Conservation (phyloP, 2,888 invertebrate genomes). For the Thumatha senex region DNA sequence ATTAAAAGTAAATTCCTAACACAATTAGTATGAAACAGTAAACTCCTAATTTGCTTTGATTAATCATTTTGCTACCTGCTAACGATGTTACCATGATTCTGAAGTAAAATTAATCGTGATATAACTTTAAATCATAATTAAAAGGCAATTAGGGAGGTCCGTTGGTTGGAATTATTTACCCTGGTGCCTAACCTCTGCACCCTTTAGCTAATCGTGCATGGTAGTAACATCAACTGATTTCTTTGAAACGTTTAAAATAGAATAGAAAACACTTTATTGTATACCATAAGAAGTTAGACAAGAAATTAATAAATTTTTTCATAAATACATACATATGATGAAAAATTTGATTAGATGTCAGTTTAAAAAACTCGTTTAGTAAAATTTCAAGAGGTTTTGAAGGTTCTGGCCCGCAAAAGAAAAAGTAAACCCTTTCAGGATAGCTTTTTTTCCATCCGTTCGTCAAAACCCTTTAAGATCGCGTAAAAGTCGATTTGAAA, state of each 20-base stretch:
- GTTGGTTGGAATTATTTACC: constrained; percentile 37
- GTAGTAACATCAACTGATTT: constrained; percentile 5
- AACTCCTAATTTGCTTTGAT: constrained; percentile 32
- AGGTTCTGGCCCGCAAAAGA: no score
- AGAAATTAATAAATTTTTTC: no score
- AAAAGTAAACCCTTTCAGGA: no score
- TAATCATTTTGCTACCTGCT: constrained; percentile 38
- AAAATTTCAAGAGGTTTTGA: no score
- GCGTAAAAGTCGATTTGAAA: no score
- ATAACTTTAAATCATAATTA: constrained; percentile 50
- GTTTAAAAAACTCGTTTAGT: no score
- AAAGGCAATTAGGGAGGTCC: constrained; percentile 46
- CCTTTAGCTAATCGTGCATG: constrained; percentile 37
- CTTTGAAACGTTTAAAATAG: neutral
- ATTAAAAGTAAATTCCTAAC: constrained; percentile 25
- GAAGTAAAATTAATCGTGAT: constrained; percentile 33
- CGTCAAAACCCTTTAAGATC: no score
- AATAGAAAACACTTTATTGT: no score
- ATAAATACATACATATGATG: no score
- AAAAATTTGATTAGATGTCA: no score
- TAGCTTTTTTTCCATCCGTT: no score
- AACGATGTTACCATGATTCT: constrained; percentile 37
- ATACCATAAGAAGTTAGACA: no score
- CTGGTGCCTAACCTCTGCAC: constrained; percentile 27
- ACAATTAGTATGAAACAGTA: constrained; percentile 38